Evolutionary conservation across 2,113 vertebrate genomes (phyloP).

Genomic region (Tamias sibiricus): DNA sequence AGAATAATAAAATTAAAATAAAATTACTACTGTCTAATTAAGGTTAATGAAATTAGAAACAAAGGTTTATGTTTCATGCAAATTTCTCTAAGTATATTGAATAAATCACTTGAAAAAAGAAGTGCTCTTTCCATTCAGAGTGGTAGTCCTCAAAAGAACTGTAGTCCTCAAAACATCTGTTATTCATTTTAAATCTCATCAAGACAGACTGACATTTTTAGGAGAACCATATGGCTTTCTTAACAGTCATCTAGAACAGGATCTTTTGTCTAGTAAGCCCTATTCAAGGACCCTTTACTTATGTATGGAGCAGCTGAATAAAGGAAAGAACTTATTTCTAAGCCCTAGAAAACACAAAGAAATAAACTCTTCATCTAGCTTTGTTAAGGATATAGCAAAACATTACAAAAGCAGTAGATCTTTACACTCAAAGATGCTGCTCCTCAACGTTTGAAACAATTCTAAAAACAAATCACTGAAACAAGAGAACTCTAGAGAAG

Average conservation of each 20-base stretch:
- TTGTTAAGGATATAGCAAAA: slow-evolving; percentile 64
- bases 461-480: slow-evolving; percentile 56
- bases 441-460: slow-evolving; percentile 63
- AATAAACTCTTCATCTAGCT: slow-evolving; percentile 68
- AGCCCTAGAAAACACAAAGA: slow-evolving; percentile 78
- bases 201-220: slow-evolving; percentile 81
- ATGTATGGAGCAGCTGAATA: slow-evolving; percentile 72
- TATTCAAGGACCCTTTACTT: slow-evolving; percentile 77
- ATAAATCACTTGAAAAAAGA: slow-evolving; percentile 69
- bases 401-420: slow-evolving; percentile 53
- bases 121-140: slow-evolving; percentile 69
- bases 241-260: slow-evolving; percentile 81
- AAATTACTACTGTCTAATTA: slow-evolving; percentile 56
- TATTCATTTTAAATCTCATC: slow-evolving; percentile 81
- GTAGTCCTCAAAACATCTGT: slow-evolving; percentile 76
- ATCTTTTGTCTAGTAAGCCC: slow-evolving; percentile 77
- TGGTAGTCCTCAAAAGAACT: slow-evolving; percentile 77
- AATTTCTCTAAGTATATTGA: slow-evolving; percentile 59
- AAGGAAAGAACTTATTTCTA: slow-evolving; percentile 66
- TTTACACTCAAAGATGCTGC: slow-evolving; percentile 32
- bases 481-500: slow-evolving; percentile 77
- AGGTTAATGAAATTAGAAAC: slow-evolving; percentile 47
- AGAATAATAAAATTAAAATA: slow-evolving; percentile 62
- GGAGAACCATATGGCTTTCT: slow-evolving; percentile 79
- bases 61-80: slow-evolving; percentile 60